These are phyloP conservation scores for Triplophysa siluroides DNA, from an alignment of 2,113 vertebrate species.

Conservation along the genomic window DNA sequence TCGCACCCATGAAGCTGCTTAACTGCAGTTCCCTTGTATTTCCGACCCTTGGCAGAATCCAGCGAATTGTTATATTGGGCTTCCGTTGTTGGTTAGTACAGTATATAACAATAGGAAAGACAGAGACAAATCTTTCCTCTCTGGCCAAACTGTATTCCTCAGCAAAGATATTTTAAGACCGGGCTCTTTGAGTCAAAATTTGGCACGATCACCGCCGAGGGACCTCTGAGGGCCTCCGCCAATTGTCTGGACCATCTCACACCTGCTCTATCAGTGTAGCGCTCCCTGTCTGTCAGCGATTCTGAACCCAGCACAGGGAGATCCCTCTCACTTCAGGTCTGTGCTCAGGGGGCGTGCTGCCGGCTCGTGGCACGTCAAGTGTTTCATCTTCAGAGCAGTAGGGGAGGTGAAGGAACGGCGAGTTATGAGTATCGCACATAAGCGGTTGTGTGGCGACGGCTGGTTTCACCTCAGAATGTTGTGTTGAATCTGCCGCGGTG, in stretches of 20 bases:
- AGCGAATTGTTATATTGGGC: not conserved
- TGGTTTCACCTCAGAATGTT: not conserved
- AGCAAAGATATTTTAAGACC: slow-evolving; percentile 25
- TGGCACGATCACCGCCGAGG: slow-evolving; percentile 21
- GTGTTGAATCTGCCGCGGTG: not conserved
- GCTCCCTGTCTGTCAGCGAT: slow-evolving; percentile 47
- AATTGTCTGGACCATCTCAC: slow-evolving; percentile 26
- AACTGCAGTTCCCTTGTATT: slow-evolving; percentile 9
- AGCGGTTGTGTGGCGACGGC: not conserved
- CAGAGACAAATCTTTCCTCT: slow-evolving; percentile 25
- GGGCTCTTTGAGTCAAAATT: slow-evolving; percentile 27
- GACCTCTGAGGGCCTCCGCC: slow-evolving; percentile 26
- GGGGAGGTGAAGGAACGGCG: not conserved
- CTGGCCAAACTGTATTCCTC: slow-evolving; percentile 25
- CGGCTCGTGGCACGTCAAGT: slow-evolving; percentile 2
- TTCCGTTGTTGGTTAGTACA: not conserved
- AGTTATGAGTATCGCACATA: slow-evolving; percentile 4
- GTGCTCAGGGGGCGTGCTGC: slow-evolving; percentile 23
- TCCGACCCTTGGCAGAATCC: not conserved
- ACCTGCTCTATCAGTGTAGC: slow-evolving; percentile 12
- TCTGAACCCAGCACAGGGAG: slow-evolving; percentile 32
- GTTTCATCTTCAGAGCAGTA: slow-evolving; percentile 20
- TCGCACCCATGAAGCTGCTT: slow-evolving; percentile 11
- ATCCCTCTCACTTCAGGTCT: slow-evolving; percentile 28
- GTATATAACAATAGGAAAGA: slow-evolving; percentile 23